Percentiles rank a stretch among this genome's conserved stretches.
phyloP scores from a whole-genome alignment of 1,140 invertebrate species.

The Anthonomus grandis region DNA sequence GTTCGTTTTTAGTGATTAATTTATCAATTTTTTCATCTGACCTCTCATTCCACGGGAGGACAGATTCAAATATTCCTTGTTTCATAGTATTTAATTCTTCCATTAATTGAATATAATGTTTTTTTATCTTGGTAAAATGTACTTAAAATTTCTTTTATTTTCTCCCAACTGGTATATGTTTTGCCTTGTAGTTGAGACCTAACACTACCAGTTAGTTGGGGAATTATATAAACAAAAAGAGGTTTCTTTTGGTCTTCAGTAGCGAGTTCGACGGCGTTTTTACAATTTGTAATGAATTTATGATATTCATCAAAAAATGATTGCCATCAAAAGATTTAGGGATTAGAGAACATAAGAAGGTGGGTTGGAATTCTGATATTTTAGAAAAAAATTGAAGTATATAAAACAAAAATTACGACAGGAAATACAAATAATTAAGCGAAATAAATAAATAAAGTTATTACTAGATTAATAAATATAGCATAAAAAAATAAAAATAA shows the following conservation, averaged over 20 bases:
- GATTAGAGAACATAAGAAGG: slow-evolving; percentile 8
- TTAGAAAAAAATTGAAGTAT: not conserved
- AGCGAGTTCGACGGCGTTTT: slow-evolving; percentile 10
- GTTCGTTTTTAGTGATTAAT: not conserved
- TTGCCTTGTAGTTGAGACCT: slow-evolving; percentile 16
- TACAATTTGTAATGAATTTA: slow-evolving; percentile 25
- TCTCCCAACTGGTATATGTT: slow-evolving; percentile 8
- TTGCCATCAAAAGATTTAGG: slow-evolving; percentile 16
- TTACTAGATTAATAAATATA: not conserved
- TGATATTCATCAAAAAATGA: slow-evolving; percentile 9
- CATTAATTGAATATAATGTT: slow-evolving; percentile 15
- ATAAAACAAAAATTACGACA: not conserved
- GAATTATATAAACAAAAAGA: slow-evolving; percentile 14
- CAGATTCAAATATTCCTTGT: slow-evolving; percentile 11
- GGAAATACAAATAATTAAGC: no score
- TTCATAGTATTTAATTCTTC: slow-evolving; percentile 22
- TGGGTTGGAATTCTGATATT: slow-evolving; percentile 1
- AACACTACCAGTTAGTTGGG: slow-evolving; percentile 21
- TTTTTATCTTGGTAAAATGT: slow-evolving; percentile 13
- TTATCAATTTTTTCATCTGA: slow-evolving; percentile 12
- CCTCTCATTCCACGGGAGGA: no score
- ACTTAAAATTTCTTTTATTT: slow-evolving; percentile 15
- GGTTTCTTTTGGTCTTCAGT: slow-evolving; percentile 3
- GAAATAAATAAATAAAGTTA: no score
- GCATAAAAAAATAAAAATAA: not conserved